Percentiles rank a stretch among this genome's conserved stretches.
These are phyloP conservation scores for Triops cancriformis DNA, from an alignment of 1,140 invertebrate species.

Conservation along the genomic window DNA sequence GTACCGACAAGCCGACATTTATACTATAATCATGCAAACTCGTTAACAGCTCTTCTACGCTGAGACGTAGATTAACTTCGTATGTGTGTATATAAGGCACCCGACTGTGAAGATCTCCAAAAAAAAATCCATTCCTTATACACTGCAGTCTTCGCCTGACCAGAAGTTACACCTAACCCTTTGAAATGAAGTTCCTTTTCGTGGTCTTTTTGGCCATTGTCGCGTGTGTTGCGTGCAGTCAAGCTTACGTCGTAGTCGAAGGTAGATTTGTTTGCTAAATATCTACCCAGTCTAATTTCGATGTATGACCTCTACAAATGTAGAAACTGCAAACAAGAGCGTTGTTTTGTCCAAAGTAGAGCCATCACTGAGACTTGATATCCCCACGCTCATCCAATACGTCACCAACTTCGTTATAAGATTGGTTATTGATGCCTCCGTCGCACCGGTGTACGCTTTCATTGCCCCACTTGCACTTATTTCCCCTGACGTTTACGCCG, in stretches of 20 bases:
- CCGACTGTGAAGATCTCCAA: background rate
- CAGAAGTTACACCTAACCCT: background rate
- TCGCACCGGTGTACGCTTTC: slow-evolving; percentile 8
- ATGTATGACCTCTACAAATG: background rate
- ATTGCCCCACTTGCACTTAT: background rate
- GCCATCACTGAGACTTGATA: background rate
- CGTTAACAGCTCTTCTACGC: no score
- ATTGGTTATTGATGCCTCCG: background rate
- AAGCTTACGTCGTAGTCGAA: background rate
- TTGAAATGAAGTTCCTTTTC: background rate
- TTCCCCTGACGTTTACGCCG: background rate
- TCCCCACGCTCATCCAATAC: background rate
- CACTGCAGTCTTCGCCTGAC: background rate
- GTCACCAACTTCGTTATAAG: background rate
- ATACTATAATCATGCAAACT: no score
- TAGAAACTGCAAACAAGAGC: background rate
- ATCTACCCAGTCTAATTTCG: background rate
- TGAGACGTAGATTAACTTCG: no score
- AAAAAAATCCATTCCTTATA: background rate
- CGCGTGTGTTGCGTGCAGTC: background rate
- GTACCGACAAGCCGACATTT: no score
- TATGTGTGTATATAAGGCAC: no score
- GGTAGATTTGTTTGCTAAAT: background rate
- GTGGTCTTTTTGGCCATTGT: background rate
- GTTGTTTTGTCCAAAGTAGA: background rate